Evolutionary conservation across 2,113 vertebrate genomes (phyloP).

Genomic region (Hemichromis elongatus): DNA sequence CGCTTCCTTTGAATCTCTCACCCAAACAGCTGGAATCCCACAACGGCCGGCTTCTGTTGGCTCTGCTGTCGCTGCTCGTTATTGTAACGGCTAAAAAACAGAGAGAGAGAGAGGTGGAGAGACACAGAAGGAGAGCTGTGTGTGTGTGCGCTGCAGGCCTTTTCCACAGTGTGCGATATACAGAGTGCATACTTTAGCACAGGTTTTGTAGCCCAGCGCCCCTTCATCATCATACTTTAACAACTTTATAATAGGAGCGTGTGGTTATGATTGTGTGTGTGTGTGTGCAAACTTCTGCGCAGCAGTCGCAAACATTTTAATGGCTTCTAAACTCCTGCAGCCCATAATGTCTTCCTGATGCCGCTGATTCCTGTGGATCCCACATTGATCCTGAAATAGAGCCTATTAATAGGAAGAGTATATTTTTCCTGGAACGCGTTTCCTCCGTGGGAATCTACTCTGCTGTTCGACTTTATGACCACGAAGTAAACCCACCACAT

Average conservation of each 20-base stretch:
- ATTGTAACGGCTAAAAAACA: neutral
- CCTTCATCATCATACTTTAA: constrained; percentile 8
- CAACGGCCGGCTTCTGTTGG: constrained; percentile 1
- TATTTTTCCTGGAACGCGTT: constrained; percentile 2
- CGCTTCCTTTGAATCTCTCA: neutral
- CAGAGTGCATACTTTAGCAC: neutral
- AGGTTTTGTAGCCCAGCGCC: neutral
- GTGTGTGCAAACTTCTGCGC: neutral
- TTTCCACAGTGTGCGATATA: neutral
- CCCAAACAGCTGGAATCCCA: constrained; percentile 21
- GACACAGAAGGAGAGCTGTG: neutral
- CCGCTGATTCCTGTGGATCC: neutral
- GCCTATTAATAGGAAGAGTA: neutral
- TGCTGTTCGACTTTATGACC: neutral
- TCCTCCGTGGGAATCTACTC: neutral
- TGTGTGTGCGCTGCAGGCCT: constrained; percentile 3
- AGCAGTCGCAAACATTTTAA: neutral
- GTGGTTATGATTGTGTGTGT: neutral
- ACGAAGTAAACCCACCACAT: neutral
- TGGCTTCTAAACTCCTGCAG: neutral
- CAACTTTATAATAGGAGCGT: neutral
- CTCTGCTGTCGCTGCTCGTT: neutral
- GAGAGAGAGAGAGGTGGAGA: neutral
- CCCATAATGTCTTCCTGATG: neutral
- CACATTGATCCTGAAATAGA: neutral